Conservation (phyloP, 2,113 vertebrate species). For the Collichthys lucidus region DNA sequence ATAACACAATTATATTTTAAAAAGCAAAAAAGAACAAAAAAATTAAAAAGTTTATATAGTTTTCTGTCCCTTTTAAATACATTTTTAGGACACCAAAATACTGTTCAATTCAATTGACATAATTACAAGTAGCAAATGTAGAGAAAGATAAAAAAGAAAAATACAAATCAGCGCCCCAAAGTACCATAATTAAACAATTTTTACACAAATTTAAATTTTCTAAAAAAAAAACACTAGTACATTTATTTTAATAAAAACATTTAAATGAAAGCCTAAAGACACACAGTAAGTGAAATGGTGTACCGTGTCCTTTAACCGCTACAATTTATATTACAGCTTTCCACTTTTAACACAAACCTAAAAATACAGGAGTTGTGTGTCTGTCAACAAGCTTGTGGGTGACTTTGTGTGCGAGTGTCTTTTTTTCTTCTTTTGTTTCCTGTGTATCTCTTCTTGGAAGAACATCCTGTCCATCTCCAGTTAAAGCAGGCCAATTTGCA, state of each 20-base stretch:
- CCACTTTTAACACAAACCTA: no score
- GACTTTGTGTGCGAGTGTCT: neutral
- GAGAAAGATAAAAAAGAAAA: neutral
- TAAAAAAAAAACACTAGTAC: neutral
- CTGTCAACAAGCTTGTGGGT: neutral
- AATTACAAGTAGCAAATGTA: neutral
- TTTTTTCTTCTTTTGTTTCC: neutral
- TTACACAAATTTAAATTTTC: neutral
- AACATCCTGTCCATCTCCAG: constrained; percentile 76
- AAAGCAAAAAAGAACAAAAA: neutral
- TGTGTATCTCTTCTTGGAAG: constrained; percentile 52
- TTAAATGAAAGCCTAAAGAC: neutral
- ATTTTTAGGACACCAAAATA: no score
- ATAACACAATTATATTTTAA: neutral
- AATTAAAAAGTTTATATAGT: neutral
- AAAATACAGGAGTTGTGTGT: no score
- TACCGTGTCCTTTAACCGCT: neutral
- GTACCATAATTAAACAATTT: neutral
- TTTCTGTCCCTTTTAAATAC: neutral
- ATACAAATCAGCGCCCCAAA: neutral
- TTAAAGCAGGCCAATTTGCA: constrained; percentile 73
- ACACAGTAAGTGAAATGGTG: neutral
- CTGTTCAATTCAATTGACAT: no score
- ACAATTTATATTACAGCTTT: no score
- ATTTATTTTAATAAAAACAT: neutral